These are phyloP conservation scores for Urocyon cinereoargenteus DNA, from an alignment of 2,797 vertebrate genomes.

Conservation along the genomic window DNA sequence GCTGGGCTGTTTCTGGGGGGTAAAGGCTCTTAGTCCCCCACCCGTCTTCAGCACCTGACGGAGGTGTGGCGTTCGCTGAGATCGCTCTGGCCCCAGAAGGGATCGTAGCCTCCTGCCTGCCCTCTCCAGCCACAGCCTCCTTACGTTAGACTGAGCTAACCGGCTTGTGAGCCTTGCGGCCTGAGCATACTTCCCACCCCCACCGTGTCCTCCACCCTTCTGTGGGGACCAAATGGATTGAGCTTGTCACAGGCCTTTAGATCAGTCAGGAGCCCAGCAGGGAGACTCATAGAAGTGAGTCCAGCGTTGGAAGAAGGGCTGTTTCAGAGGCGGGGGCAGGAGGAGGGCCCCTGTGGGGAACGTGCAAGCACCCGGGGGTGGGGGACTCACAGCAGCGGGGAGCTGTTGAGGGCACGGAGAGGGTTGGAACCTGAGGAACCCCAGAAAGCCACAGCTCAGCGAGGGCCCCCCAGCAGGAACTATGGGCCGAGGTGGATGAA, in stretches of 20 bases:
- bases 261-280: background rate
- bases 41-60: background rate
- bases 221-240: accelerated
- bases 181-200: background rate
- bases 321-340: background rate
- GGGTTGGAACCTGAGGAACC: background rate
- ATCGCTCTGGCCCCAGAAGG: background rate
- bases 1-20: background rate
- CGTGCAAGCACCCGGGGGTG: too few relatives aligned
- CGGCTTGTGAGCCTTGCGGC: background rate
- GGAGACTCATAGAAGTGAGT: background rate
- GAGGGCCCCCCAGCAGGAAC: background rate
- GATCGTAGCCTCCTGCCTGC: background rate
- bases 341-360: background rate
- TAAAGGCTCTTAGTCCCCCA: background rate
- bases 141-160: background rate
- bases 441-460: background rate
- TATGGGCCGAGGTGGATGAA: background rate
- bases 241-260: background rate
- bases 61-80: background rate
- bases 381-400: background rate
- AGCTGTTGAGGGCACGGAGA: background rate
- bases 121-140: background rate
- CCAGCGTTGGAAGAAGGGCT: background rate
- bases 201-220: background rate